Evolutionary conservation across 2,888 invertebrate species (phyloP).

Genomic region (Syrista parreyssii): DNA sequence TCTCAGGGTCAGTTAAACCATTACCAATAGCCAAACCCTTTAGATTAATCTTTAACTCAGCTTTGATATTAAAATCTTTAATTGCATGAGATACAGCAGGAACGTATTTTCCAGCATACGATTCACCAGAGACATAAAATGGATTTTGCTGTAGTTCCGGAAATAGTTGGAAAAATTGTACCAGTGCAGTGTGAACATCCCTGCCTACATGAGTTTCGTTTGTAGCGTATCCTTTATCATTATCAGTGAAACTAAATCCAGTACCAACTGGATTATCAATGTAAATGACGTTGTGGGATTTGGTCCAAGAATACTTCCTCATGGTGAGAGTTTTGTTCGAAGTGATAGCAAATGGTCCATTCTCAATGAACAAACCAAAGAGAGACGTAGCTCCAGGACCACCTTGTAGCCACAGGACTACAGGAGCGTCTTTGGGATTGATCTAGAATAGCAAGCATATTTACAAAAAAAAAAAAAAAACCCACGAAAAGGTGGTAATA

Average conservation of each 20-base stretch:
- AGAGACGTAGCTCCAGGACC: slow-evolving; percentile 86
- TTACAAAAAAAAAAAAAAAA: background rate
- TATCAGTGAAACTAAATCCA: slow-evolving; percentile 89
- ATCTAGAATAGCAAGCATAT: slow-evolving; percentile 47
- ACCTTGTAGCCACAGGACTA: slow-evolving; percentile 87
- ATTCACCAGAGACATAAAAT: slow-evolving; percentile 91
- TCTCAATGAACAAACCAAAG: slow-evolving; percentile 85
- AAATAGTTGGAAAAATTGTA: slow-evolving; percentile 88
- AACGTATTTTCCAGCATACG: slow-evolving; percentile 85
- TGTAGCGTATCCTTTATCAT: slow-evolving; percentile 80
- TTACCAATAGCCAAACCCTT: slow-evolving; percentile 83
- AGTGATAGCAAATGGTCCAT: slow-evolving; percentile 79
- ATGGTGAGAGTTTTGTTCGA: slow-evolving; percentile 67
- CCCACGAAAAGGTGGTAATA: slow-evolving; percentile 24
- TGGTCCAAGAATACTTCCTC: slow-evolving; percentile 83
- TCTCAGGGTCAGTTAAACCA: slow-evolving; percentile 81
- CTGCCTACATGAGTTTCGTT: slow-evolving; percentile 84
- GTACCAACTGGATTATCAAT: slow-evolving; percentile 95
- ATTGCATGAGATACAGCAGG: slow-evolving; percentile 84
- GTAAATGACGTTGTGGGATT: slow-evolving; percentile 83
- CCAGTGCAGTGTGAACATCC: slow-evolving; percentile 80
- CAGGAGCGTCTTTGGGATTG: slow-evolving; percentile 72
- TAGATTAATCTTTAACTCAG: slow-evolving; percentile 75
- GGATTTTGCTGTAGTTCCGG: slow-evolving; percentile 79
- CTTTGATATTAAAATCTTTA: slow-evolving; percentile 72